Evolutionary conservation across 2,113 vertebrate species (phyloP).

Genomic region (Garra rufa): DNA sequence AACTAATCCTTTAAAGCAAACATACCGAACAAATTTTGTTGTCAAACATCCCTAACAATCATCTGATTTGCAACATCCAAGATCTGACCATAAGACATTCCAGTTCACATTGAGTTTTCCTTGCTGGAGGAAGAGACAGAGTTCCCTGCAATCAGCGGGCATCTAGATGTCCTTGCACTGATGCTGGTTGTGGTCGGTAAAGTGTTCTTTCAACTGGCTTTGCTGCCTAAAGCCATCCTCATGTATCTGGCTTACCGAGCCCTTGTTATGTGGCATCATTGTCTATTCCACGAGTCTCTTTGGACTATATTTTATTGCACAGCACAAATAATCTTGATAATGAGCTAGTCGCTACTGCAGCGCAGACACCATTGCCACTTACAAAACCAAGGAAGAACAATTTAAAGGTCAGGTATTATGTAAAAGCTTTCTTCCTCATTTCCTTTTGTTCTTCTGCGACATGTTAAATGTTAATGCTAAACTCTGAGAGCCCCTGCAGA

Average conservation of each 20-base stretch:
- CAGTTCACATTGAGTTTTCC: conserved; percentile 1
- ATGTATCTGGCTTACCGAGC: neutral
- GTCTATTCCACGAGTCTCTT: conserved; percentile 1
- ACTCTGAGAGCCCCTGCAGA: neutral
- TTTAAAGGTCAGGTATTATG: conserved; percentile 34
- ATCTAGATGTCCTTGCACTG: conserved; percentile 17
- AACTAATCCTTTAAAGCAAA: neutral
- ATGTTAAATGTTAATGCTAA: conserved; percentile 29
- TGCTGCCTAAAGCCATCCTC: neutral
- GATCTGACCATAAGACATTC: neutral
- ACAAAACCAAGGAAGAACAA: conserved; percentile 12
- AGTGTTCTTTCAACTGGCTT: conserved; percentile 13
- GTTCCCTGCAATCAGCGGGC: conserved; percentile 11
- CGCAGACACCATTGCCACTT: neutral
- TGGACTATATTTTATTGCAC: neutral
- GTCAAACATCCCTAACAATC: neutral
- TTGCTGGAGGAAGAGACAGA: conserved; percentile 5
- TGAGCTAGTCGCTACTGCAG: neutral
- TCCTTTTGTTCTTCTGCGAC: conserved; percentile 1
- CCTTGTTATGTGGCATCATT: conserved; percentile 19
- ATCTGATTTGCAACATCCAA: neutral
- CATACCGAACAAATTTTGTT: neutral
- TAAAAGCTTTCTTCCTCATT: neutral
- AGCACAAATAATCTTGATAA: conserved; percentile 14
- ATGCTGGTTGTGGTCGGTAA: neutral